Evolutionary conservation across 1,140 invertebrate species (phyloP).

Genomic region (Myzus persicae): DNA sequence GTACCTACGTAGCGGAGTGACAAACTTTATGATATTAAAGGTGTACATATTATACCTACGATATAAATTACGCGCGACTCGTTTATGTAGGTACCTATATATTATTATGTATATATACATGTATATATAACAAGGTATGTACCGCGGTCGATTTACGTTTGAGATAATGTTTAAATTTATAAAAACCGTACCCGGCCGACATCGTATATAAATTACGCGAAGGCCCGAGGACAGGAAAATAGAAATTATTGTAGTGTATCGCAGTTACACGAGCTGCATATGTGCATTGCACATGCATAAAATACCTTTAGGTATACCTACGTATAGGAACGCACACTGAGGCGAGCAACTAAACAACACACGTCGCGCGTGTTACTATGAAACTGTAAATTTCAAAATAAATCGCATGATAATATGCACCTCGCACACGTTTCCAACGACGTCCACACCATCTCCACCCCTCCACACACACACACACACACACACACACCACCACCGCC

Average conservation of each 20-base stretch:
- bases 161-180: constrained; percentile 14
- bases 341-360: background rate
- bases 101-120: background rate
- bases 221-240: background rate
- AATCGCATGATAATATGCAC: background rate
- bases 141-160: background rate
- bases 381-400: background rate
- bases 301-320: background rate
- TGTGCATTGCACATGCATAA: background rate
- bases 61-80: background rate
- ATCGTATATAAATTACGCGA: background rate
- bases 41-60: background rate
- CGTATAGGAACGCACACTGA: background rate
- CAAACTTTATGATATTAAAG: constrained; percentile 4
- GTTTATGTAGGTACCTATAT: background rate
- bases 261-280: background rate
- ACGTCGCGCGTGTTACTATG: background rate
- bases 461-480: no score
- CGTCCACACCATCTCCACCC: background rate
- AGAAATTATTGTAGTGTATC: background rate
- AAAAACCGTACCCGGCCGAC: background rate
- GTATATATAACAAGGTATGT: background rate
- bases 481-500: background rate
- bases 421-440: background rate
- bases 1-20: background rate